Conservation (phyloP, 2,888 invertebrate genomes). For the Griposia aprilina region DNA sequence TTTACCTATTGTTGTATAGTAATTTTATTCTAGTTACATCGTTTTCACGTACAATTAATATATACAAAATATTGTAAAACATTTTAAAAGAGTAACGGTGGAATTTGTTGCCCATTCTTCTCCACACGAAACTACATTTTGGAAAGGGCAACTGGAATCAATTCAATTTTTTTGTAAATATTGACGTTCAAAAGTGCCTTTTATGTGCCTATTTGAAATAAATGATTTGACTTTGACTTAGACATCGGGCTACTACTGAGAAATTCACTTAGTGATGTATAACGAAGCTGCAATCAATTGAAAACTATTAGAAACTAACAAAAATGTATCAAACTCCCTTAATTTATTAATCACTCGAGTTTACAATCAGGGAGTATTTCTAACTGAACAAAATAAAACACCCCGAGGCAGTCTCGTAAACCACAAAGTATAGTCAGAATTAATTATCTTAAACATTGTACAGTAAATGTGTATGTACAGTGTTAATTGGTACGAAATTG, state of each 20-base stretch:
- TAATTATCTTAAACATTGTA: conserved; percentile 61
- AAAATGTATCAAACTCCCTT: conserved; percentile 7
- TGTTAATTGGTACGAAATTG: conserved; percentile 63
- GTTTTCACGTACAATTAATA: no score
- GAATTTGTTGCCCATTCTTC: no score
- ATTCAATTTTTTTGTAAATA: no score
- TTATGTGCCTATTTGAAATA: no score
- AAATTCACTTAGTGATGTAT: not conserved
- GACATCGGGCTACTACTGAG: not conserved
- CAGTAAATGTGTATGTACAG: conserved; percentile 21
- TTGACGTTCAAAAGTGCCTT: no score
- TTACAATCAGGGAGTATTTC: conserved; percentile 14
- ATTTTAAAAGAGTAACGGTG: no score
- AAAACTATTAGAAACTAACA: not conserved
- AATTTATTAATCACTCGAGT: not conserved
- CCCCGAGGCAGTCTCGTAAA: conserved; percentile 27
- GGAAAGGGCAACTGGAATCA: no score
- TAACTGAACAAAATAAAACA: conserved; percentile 48
- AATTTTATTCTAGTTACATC: no score
- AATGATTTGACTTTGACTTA: no score
- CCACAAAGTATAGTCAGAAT: conserved; percentile 49
- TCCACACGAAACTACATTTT: no score
- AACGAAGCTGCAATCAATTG: not conserved
- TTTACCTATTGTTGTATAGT: no score
- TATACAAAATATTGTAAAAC: no score